Conservation (phyloP, 2,113 vertebrate genomes). For the Nipponia nippon region DNA sequence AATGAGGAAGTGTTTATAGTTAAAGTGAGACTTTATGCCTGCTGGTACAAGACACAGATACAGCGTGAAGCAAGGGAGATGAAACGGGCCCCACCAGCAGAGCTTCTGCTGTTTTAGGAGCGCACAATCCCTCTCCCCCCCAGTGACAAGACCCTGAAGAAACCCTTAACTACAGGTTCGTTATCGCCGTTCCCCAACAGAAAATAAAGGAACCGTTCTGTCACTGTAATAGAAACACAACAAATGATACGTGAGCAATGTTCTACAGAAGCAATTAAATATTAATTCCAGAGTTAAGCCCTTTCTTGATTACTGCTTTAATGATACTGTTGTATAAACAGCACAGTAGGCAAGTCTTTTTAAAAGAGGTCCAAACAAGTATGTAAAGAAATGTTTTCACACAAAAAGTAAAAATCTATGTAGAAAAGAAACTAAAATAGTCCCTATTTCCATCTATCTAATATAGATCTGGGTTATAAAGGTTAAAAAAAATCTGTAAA, state of each 20-base stretch:
- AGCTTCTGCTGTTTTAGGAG: not conserved
- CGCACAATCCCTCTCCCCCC: rapidly evolving
- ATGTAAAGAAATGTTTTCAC: not conserved
- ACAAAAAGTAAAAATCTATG: not conserved
- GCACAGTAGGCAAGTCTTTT: not conserved
- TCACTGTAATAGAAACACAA: not conserved
- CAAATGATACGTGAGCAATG: not conserved
- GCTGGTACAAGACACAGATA: not conserved
- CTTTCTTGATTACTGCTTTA: constrained; percentile 58
- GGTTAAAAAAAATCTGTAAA: not conserved
- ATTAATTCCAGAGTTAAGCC: constrained; percentile 44
- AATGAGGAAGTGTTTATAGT: not conserved
- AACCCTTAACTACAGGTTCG: not conserved
- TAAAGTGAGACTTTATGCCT: not conserved
- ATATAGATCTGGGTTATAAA: not conserved
- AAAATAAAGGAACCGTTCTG: not conserved
- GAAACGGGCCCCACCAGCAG: not conserved
- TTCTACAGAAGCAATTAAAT: constrained; percentile 47
- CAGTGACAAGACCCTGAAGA: not conserved
- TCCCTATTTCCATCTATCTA: not conserved
- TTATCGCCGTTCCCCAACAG: not conserved
- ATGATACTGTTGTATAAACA: constrained; percentile 3
- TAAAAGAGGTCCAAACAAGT: not conserved
- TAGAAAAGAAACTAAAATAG: not conserved
- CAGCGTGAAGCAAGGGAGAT: not conserved